These are phyloP conservation scores for Acrossocheilus fasciatus DNA, from an alignment of 2,797 vertebrate species.

Conservation along the genomic window DNA sequence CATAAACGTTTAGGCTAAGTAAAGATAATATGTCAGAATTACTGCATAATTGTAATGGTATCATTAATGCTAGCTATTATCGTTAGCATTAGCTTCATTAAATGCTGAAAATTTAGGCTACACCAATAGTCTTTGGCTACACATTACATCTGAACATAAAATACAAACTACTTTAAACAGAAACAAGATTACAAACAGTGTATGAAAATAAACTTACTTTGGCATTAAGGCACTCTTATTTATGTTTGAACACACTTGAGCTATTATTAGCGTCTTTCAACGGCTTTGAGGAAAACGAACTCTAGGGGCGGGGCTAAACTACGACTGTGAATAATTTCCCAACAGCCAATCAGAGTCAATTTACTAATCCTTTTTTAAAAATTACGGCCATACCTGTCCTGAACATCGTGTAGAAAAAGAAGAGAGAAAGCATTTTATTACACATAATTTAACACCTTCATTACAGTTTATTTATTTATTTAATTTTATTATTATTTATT, in stretches of 20 bases:
- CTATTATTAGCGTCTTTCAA: background rate
- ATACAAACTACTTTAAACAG: background rate
- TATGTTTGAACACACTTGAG: background rate
- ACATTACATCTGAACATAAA: background rate
- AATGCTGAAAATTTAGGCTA: background rate
- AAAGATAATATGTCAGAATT: background rate
- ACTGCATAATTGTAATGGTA: background rate
- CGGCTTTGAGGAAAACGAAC: background rate
- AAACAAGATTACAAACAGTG: background rate
- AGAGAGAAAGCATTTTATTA: background rate
- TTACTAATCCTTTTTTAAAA: background rate
- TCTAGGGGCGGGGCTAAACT: background rate
- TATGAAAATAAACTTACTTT: background rate
- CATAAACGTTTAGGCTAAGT: background rate
- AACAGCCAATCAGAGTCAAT: conserved; percentile 6
- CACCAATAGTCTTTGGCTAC: too few species aligned
- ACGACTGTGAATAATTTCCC: background rate
- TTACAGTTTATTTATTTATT: background rate
- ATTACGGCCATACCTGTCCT: background rate
- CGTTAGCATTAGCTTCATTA: background rate
- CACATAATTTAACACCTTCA: background rate
- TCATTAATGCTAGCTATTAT: background rate
- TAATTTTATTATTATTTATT: background rate
- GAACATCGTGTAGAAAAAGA: background rate
- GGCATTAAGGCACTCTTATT: background rate